Percentiles rank a stretch among this genome's conserved stretches.
phyloP scores from a whole-genome alignment of 2,113 vertebrate genomes.

The Albula goreensis region DNA sequence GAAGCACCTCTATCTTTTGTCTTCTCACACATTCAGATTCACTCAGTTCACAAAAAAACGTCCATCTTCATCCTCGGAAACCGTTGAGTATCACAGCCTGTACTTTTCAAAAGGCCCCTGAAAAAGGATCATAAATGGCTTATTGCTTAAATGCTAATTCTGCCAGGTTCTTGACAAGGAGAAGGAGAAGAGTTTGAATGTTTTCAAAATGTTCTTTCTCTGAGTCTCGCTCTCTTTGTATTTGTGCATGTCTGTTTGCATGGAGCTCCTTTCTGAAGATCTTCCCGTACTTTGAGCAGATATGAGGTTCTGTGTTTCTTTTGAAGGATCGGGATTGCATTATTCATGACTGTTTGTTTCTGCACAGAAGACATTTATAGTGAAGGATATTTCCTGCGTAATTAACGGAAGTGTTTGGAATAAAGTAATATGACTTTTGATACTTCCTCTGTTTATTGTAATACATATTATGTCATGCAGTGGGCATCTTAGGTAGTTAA shows the following conservation, averaged over 20 bases:
- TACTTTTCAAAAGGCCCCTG: background rate
- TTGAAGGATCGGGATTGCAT: background rate
- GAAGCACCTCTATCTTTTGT: background rate
- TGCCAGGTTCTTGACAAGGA: background rate
- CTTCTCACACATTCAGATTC: background rate
- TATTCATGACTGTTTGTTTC: background rate
- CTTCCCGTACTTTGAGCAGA: background rate
- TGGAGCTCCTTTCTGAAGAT: background rate
- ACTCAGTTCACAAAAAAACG: background rate
- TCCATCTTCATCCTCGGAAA: slow-evolving; percentile 13
- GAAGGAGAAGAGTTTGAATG: background rate
- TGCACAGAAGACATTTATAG: background rate
- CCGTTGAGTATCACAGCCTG: slow-evolving; percentile 8
- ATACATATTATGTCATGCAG: background rate
- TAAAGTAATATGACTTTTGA: background rate
- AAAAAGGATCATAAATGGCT: slow-evolving; percentile 3
- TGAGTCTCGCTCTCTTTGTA: background rate
- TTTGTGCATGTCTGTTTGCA: background rate
- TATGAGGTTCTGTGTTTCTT: background rate
- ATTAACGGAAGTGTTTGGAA: background rate
- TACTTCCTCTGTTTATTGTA: background rate
- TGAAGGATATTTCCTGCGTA: background rate
- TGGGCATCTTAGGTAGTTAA: background rate
- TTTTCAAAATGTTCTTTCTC: background rate
- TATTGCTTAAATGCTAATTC: background rate